Conservation (phyloP, 92 coral and sea anemone genomes). For the Pocillopora meandrina region DNA sequence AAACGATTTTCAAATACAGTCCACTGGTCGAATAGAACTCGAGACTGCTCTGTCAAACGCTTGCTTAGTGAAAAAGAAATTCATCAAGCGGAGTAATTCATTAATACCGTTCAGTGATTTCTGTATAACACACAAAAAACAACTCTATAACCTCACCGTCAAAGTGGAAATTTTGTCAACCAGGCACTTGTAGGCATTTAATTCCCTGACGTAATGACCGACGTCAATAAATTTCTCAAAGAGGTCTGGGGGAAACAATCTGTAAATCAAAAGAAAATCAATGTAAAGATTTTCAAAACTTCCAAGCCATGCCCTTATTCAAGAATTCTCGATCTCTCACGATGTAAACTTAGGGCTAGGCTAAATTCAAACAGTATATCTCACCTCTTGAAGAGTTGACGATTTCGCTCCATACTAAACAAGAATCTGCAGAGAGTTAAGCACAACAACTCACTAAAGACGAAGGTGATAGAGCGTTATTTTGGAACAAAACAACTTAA, state of each 20-base stretch:
- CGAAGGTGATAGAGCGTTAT: background rate
- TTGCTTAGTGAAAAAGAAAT: too few species aligned
- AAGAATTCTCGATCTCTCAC: too few species aligned
- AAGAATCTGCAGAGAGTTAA: slow-evolving; percentile 64
- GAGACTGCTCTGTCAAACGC: too few species aligned
- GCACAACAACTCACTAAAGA: background rate
- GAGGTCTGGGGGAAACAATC: slow-evolving; percentile 89
- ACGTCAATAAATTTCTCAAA: slow-evolving; percentile 97
- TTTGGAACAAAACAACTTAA: background rate
- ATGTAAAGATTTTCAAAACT: background rate
- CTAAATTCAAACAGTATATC: background rate
- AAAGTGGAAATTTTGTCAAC: slow-evolving; percentile 85
- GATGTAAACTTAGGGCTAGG: too few species aligned
- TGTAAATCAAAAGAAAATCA: slow-evolving; percentile 36
- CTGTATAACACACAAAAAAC: too few species aligned
- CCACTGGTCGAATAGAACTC: too few species aligned
- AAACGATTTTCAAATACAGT: too few species aligned
- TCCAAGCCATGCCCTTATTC: too few species aligned
- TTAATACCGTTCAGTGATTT: too few species aligned
- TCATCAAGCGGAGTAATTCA: too few species aligned
- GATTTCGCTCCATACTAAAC: slow-evolving; percentile 98
- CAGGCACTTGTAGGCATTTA: slow-evolving; percentile 79
- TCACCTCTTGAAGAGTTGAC: slow-evolving; percentile 95
- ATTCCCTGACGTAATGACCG: slow-evolving; percentile 94
- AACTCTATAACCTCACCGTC: slow-evolving; percentile 57